phyloP scores from a whole-genome alignment of 2,797 vertebrate species.

The Acipenser oxyrinchus region DNA sequence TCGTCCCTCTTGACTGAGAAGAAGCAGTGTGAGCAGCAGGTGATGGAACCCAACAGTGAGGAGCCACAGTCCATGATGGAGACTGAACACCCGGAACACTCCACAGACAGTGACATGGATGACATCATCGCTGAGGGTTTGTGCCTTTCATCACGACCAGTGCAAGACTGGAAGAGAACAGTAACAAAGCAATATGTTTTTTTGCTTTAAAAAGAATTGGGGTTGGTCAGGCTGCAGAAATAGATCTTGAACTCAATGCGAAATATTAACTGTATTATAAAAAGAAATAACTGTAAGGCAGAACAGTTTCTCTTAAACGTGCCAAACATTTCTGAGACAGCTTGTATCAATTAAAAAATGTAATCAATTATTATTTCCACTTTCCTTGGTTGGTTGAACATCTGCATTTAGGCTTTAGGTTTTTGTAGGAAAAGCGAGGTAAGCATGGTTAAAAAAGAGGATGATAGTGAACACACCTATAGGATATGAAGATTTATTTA shows the following conservation, averaged over 20 bases:
- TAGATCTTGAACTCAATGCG: no score
- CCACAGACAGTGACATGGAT: slow-evolving; percentile 78
- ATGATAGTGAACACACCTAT: no score
- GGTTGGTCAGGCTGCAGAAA: no score
- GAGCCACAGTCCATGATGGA: slow-evolving; percentile 56
- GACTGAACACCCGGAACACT: slow-evolving; percentile 65
- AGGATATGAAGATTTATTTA: no score
- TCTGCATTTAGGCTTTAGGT: neutral
- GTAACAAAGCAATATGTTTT: neutral
- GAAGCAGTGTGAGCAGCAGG: slow-evolving; percentile 64
- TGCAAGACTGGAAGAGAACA: neutral
- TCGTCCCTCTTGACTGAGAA: slow-evolving; percentile 82
- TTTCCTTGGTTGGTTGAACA: no score
- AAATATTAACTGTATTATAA: no score
- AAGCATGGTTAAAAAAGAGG: no score
- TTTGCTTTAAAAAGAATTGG: neutral
- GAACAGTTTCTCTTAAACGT: no score
- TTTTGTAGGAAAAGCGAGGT: slow-evolving; percentile 1
- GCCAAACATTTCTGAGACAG: no score
- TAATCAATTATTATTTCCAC: no score
- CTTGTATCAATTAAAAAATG: no score
- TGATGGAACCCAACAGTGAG: slow-evolving; percentile 62
- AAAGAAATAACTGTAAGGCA: no score
- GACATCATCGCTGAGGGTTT: slow-evolving; percentile 67
- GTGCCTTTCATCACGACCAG: neutral